Percentiles rank a stretch among this genome's conserved stretches.
phyloP scores from a whole-genome alignment of 2,888 invertebrate genomes.

The Zootermopsis nevadensis region DNA sequence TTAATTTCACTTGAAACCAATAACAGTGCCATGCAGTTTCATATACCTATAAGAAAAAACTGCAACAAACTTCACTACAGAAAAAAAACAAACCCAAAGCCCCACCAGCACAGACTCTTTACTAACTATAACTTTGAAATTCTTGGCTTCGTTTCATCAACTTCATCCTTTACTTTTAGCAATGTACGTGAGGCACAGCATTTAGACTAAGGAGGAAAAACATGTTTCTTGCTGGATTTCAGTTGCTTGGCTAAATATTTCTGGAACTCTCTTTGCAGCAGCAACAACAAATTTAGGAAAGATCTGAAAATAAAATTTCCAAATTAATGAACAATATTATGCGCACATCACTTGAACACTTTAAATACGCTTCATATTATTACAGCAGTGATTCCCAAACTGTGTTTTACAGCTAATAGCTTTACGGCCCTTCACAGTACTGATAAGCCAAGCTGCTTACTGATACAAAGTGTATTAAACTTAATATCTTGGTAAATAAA shows the following conservation, averaged over 20 bases:
- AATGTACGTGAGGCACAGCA: slow-evolving; percentile 48
- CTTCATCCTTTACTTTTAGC: slow-evolving; percentile 1
- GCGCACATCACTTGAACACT: too few relatives aligned
- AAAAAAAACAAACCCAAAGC: not conserved
- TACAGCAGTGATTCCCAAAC: too few relatives aligned
- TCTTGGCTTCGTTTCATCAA: not conserved
- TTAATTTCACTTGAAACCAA: slow-evolving; percentile 13
- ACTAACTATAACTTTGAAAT: not conserved
- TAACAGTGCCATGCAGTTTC: slow-evolving; percentile 26
- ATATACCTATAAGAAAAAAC: not conserved
- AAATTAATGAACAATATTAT: too few relatives aligned
- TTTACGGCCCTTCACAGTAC: too few relatives aligned
- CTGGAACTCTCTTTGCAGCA: slow-evolving; percentile 34
- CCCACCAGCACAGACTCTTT: slow-evolving; percentile 9
- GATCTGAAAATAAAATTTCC: slow-evolving; percentile 34
- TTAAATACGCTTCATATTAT: too few relatives aligned
- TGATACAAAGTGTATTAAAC: too few relatives aligned
- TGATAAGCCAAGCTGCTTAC: too few relatives aligned
- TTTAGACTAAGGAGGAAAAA: slow-evolving; percentile 51
- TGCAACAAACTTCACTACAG: slow-evolving; percentile 9
- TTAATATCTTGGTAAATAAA: too few relatives aligned
- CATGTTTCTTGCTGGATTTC: slow-evolving; percentile 39
- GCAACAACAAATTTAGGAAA: slow-evolving; percentile 43
- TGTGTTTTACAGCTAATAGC: too few relatives aligned
- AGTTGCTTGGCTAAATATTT: slow-evolving; percentile 37